phyloP scores from a whole-genome alignment of 2,888 invertebrate genomes.

The Mythimna pallens region DNA sequence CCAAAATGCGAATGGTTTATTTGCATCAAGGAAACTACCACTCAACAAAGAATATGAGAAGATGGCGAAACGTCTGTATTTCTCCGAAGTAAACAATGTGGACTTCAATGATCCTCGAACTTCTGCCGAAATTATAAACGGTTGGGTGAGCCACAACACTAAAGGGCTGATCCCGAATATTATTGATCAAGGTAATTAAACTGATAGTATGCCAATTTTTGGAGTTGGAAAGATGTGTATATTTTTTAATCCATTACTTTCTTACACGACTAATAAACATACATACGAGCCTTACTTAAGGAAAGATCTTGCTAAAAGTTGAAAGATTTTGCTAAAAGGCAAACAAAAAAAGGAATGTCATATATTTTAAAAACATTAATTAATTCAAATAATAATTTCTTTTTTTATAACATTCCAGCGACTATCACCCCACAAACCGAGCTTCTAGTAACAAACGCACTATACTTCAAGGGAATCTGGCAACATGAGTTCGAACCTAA shows the following conservation, averaged over 20 bases:
- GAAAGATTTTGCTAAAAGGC: not conserved
- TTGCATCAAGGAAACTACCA: slow-evolving; percentile 82
- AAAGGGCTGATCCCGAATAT: slow-evolving; percentile 89
- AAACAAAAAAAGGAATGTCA: not conserved
- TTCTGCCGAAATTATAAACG: slow-evolving; percentile 89
- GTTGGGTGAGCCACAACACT: slow-evolving; percentile 91
- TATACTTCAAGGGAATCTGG: slow-evolving; percentile 93
- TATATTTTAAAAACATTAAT: not conserved
- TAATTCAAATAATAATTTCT: not conserved
- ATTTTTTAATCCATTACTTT: too few species aligned
- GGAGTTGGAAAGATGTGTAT: too few species aligned
- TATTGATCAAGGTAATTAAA: slow-evolving; percentile 86
- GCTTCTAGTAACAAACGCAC: slow-evolving; percentile 91
- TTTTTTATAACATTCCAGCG: slow-evolving; percentile 74
- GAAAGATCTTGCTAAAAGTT: not conserved
- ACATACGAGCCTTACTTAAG: too few species aligned
- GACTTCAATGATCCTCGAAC: slow-evolving; percentile 86
- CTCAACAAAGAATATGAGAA: slow-evolving; percentile 84
- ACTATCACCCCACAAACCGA: slow-evolving; percentile 85
- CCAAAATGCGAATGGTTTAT: slow-evolving; percentile 87
- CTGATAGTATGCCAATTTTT: not conserved
- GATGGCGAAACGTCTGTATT: slow-evolving; percentile 85
- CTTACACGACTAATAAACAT: too few species aligned
- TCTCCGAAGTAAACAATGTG: slow-evolving; percentile 84
- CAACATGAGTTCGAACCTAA: slow-evolving; percentile 88